These are phyloP conservation scores for Agrochola circellaris DNA, from an alignment of 2,888 invertebrate species.

Conservation along the genomic window DNA sequence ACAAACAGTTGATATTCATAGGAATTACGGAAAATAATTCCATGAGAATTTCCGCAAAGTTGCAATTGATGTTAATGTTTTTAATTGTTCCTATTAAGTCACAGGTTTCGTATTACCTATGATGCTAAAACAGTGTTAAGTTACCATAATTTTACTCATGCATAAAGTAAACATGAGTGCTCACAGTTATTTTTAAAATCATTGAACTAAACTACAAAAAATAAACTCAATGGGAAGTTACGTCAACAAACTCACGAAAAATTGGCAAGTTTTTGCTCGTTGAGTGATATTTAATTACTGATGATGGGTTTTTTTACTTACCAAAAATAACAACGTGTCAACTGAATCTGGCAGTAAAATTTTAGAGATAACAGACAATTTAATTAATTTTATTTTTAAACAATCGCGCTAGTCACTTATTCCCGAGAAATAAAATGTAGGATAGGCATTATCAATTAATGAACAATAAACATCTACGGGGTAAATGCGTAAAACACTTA, in stretches of 20 bases:
- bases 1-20: not conserved
- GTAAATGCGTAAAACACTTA: too few species aligned
- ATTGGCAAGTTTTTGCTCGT: conserved; percentile 32
- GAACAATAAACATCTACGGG: not conserved
- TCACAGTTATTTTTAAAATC: conserved; percentile 15
- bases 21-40: conserved; percentile 35
- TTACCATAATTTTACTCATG: conserved; percentile 2
- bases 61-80: conserved; percentile 36
- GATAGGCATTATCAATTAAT: not conserved
- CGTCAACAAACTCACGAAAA: conserved; percentile 21
- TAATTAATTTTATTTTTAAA: not conserved
- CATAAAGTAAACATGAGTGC: too few species aligned
- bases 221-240: conserved; percentile 12
- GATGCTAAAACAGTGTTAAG: not conserved
- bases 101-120: conserved; percentile 36
- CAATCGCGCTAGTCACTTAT: conserved; percentile 9
- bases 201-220: conserved; percentile 4
- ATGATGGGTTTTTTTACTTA: conserved; percentile 5
- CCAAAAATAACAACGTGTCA: conserved; percentile 26
- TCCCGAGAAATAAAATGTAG: not conserved
- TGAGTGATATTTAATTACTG: conserved; percentile 43
- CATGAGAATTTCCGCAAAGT: conserved; percentile 48
- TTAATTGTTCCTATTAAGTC: conserved; percentile 39
- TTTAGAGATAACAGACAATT: conserved; percentile 11
- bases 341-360: not conserved